Conservation (phyloP, 2,888 invertebrate species). For the Operophtera brumata region DNA sequence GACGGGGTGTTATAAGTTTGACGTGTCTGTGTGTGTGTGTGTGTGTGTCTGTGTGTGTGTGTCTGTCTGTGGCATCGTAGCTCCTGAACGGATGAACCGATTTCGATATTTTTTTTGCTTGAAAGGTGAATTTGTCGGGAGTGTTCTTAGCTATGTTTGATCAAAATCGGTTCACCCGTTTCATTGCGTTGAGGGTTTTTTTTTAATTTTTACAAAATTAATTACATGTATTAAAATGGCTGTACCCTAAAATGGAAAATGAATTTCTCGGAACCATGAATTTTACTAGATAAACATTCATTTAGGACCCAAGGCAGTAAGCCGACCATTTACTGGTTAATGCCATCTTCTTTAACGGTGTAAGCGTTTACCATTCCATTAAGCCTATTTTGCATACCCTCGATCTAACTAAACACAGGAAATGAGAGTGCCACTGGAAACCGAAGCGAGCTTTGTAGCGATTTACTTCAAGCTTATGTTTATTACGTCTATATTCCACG, state of each 20-base stretch:
- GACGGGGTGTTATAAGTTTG: too few species aligned
- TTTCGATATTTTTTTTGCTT: too few species aligned
- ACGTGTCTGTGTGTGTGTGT: too few species aligned
- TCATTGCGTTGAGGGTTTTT: too few species aligned
- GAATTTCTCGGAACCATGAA: conserved; percentile 15
- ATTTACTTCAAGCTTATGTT: conserved; percentile 3
- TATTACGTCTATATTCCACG: too few species aligned
- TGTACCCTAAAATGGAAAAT: conserved; percentile 10
- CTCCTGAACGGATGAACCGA: too few species aligned
- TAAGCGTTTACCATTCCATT: conserved; percentile 49
- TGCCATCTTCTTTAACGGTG: conserved; percentile 36
- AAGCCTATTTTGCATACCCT: conserved; percentile 44
- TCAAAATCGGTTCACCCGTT: too few species aligned
- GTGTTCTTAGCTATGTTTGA: too few species aligned
- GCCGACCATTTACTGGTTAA: conserved; percentile 37
- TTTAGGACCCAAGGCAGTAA: conserved; percentile 14
- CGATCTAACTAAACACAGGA: conserved; percentile 41
- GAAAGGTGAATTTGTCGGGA: too few species aligned
- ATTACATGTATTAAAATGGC: neutral
- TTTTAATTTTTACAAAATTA: too few species aligned
- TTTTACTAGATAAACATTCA: conserved; percentile 16
- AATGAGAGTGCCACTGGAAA: conserved; percentile 31
- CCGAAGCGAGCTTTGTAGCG: conserved; percentile 16
- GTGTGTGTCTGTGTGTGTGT: too few species aligned
- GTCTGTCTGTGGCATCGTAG: too few species aligned